Evolutionary conservation across 2,797 vertebrate genomes (phyloP), one percentile per base, ranked within the genome.

Genomic region (Clarias fuscus): DNA sequence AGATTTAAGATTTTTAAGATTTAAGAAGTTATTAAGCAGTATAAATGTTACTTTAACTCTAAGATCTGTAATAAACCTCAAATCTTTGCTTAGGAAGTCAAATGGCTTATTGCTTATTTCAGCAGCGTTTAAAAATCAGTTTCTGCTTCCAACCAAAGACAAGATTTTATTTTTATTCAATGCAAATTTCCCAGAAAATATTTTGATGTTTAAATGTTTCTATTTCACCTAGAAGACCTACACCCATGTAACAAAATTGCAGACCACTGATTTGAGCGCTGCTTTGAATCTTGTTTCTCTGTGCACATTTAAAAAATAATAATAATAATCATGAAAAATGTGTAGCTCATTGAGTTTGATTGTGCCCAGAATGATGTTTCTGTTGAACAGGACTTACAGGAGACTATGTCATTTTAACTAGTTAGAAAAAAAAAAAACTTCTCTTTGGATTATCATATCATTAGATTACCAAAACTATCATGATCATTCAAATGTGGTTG

Each of bases 401-500:
- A 70, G 78, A 83, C 48, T 27, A 30, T 20, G 53, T 77, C 62
- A 79, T 83, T 86, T 83, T 48, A 83, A 68, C 78, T 79, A 61
- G 27, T 15, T 78, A 81, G 48, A 37, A 62, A 65, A 82, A 27
- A 27, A 71, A 80, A 67, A 53, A 76, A 10, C 30, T 15, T 56
- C 71, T 78, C 68, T 75, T 77, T 81, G 80, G 77, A 85, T 81
- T 62, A 78, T 84, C 53, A 71, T 79, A 27, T 72, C 73, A 84
- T 64, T 75, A 83, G 82, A 84, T 81, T 72, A 73, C 37, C 40
- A 75, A 59, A 79, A 77, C n/a, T 48, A 30, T 70, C 43, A 79
- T 84, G 85, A 89, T 89, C 85, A 72, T 88, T 84, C 22, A 84
- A 33, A 59, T 90, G 79, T 58, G 53, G 62, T 67, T 73, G 75